Evolutionary conservation across 2,113 vertebrate genomes (phyloP).

Genomic region (Candoia aspera): DNA sequence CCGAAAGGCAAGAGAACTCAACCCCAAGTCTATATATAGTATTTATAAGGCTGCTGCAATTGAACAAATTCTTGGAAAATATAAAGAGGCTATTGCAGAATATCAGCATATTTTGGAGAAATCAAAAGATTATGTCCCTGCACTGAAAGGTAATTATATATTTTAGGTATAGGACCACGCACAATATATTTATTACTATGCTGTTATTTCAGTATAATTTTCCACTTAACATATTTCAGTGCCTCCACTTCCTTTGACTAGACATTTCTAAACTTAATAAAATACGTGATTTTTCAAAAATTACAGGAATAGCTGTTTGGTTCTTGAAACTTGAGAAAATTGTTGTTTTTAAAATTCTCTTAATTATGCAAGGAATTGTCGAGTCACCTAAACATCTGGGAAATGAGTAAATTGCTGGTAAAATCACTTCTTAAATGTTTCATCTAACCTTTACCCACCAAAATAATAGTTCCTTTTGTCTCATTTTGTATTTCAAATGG

Average conservation of each 20-base stretch:
- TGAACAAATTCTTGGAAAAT: constrained; percentile 92
- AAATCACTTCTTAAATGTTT: neutral
- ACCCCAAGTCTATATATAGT: constrained; percentile 88
- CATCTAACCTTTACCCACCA: neutral
- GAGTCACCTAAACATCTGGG: neutral
- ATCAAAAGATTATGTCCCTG: constrained; percentile 89
- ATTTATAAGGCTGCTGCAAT: constrained; percentile 90
- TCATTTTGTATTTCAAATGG: neutral
- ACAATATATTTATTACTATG: neutral
- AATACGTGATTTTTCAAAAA: neutral
- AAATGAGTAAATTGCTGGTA: neutral
- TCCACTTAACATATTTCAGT: neutral
- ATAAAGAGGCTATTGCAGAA: constrained; percentile 83
- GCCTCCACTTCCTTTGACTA: neutral
- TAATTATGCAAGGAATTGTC: fast-evolving
- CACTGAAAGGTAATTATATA: constrained; percentile 86
- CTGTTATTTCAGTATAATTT: neutral
- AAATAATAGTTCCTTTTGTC: neutral
- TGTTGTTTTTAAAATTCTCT: neutral
- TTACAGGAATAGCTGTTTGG: neutral
- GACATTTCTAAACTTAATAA: neutral
- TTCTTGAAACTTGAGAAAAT: neutral
- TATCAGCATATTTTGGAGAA: constrained; percentile 84
- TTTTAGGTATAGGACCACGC: neutral
- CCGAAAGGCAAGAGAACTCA: constrained; percentile 87